A percentile compares a stretch with the other conserved stretches of the same genome.
Conservation (phyloP, 2,888 invertebrate genomes). For the Drosophila neotestacea region DNA sequence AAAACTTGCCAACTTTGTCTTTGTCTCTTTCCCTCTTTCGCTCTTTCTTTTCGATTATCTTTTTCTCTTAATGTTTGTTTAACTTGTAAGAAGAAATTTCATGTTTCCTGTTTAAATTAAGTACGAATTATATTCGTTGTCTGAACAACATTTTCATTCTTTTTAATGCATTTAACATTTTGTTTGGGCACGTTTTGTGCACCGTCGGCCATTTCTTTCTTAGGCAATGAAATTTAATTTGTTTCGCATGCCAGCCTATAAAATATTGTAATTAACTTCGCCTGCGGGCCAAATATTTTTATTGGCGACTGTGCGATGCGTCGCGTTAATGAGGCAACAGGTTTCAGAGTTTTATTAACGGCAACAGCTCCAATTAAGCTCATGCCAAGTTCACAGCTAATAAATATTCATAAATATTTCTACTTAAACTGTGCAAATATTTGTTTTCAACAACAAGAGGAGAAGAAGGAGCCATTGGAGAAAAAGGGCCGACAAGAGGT, state of each 20-base stretch:
- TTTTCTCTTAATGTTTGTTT: slow-evolving; percentile 1
- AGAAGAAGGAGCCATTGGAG: background rate
- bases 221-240: slow-evolving; percentile 46
- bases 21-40: background rate
- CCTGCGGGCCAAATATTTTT: slow-evolving; percentile 50
- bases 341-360: slow-evolving; percentile 46
- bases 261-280: slow-evolving; percentile 73
- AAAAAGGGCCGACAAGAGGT: background rate
- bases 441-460: background rate
- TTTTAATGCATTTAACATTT: slow-evolving; percentile 28
- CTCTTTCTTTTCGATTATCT: background rate
- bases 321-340: slow-evolving; percentile 73
- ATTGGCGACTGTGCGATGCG: slow-evolving; percentile 19
- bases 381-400: slow-evolving; percentile 54
- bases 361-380: slow-evolving; percentile 37
- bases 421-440: slow-evolving; percentile 26
- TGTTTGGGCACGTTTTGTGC: slow-evolving; percentile 42
- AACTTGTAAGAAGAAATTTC: slow-evolving; percentile 2
- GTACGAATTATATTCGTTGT: slow-evolving; percentile 14
- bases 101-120: slow-evolving; percentile 14
- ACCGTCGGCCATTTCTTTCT: slow-evolving; percentile 49
- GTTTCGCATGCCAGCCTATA: slow-evolving; percentile 41
- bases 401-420: slow-evolving; percentile 71
- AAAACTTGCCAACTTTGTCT: background rate
- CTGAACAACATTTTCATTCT: slow-evolving; percentile 24